Conservation (phyloP, 2,888 invertebrate species). For the Drosophila koepferae region DNA sequence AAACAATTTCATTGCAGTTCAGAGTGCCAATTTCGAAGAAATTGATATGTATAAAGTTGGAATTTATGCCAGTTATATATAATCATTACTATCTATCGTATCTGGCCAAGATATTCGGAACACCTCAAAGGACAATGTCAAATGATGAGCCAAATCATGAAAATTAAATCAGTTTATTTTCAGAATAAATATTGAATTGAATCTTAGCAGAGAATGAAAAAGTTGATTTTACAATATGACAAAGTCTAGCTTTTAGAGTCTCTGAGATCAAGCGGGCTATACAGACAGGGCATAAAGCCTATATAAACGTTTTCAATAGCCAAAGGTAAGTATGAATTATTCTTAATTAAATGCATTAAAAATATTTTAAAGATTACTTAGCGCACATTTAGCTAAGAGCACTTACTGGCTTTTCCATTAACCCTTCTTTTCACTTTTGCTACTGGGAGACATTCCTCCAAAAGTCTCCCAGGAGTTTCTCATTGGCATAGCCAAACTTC, state of each 20-base stretch:
- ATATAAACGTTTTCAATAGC: neutral
- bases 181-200: neutral
- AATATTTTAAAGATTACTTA: neutral
- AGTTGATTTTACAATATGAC: neutral
- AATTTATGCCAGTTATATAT: slow-evolving; percentile 27
- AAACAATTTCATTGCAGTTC: slow-evolving; percentile 26
- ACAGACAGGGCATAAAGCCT: neutral
- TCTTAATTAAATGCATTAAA: neutral
- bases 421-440: neutral
- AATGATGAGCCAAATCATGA: neutral
- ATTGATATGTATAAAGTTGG: slow-evolving; percentile 33
- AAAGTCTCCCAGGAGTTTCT: slow-evolving; percentile 63
- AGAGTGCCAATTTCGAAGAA: slow-evolving; percentile 39
- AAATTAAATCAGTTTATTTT: neutral
- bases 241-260: neutral
- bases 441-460: slow-evolving; percentile 46
- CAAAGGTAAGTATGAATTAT: neutral
- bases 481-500: slow-evolving; percentile 79
- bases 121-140: neutral
- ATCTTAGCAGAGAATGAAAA: neutral
- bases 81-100: slow-evolving; percentile 47
- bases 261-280: neutral
- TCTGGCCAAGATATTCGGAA: slow-evolving; percentile 47
- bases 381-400: neutral
- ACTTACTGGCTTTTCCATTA: neutral